Conservation (phyloP, 1,140 invertebrate genomes). For the Colletes gigas region DNA sequence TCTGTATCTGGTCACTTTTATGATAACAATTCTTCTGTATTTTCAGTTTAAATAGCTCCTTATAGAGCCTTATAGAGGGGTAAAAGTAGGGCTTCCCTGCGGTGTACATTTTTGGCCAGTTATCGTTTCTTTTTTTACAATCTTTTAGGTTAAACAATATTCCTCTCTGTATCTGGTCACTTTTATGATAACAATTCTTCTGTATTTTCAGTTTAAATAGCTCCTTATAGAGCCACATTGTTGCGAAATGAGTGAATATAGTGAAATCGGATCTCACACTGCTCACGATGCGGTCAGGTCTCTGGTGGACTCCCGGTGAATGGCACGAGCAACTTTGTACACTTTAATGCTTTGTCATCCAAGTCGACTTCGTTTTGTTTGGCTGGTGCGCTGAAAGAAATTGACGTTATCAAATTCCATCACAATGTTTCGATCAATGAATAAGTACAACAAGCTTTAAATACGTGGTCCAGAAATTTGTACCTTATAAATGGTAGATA, state of each 20-base stretch:
- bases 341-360: neutral
- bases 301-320: neutral
- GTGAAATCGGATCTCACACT: conserved; percentile 3
- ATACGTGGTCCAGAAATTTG: too few species aligned
- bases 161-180: too few species aligned
- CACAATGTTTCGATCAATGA: neutral
- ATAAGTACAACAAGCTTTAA: too few species aligned
- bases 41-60: too few species aligned
- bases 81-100: conserved; percentile 21
- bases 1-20: too few species aligned
- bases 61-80: too few species aligned
- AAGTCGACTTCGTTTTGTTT: neutral
- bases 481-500: too few species aligned
- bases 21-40: too few species aligned
- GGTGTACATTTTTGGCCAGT: neutral
- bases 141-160: too few species aligned
- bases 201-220: too few species aligned
- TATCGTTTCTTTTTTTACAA: neutral
- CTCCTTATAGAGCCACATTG: neutral
- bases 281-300: neutral
- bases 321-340: neutral
- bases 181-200: too few species aligned
- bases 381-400: neutral
- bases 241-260: conserved; percentile 2
- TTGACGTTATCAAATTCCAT: neutral